Evolutionary conservation across 2,797 vertebrate species (phyloP).

Genomic region (Allobates femoralis): DNA sequence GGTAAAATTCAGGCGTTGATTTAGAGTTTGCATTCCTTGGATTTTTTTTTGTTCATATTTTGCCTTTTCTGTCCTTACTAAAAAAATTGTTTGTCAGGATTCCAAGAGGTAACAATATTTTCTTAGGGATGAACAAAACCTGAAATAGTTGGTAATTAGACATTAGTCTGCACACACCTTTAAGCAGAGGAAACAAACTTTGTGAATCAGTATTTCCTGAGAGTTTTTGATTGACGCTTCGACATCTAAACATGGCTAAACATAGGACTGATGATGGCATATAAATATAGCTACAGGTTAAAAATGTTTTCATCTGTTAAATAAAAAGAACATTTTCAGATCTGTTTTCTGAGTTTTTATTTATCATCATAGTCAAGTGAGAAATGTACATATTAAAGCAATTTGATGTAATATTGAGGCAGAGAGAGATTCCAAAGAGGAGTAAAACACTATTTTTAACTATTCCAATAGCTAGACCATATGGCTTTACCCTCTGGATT

Average conservation of each 20-base stretch:
- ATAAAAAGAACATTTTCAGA: slow-evolving; percentile 32
- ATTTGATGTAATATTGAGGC: slow-evolving; percentile 37
- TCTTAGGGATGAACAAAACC: too few species aligned
- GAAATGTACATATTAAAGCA: slow-evolving; percentile 38
- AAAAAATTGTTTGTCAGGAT: too few species aligned
- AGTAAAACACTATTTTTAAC: slow-evolving; percentile 31
- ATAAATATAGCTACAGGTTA: not conserved
- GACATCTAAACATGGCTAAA: not conserved
- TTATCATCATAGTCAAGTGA: slow-evolving; percentile 35
- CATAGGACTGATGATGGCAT: not conserved
- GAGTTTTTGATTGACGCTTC: not conserved
- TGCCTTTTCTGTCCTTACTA: too few species aligned
- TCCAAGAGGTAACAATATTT: too few species aligned
- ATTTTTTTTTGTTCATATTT: too few species aligned
- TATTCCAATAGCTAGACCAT: slow-evolving; percentile 44
- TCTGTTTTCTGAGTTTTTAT: slow-evolving; percentile 5
- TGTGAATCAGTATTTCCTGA: not conserved
- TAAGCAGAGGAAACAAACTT: too few species aligned
- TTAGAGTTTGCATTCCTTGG: too few species aligned
- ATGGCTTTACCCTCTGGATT: slow-evolving; percentile 45
- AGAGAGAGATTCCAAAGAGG: slow-evolving; percentile 49
- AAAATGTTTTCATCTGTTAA: slow-evolving; percentile 11
- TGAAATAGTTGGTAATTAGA: too few species aligned
- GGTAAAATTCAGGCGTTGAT: too few species aligned
- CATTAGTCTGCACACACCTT: too few species aligned